Evolutionary conservation across 2,113 vertebrate genomes (phyloP).

Genomic region (Uria lomvia): DNA sequence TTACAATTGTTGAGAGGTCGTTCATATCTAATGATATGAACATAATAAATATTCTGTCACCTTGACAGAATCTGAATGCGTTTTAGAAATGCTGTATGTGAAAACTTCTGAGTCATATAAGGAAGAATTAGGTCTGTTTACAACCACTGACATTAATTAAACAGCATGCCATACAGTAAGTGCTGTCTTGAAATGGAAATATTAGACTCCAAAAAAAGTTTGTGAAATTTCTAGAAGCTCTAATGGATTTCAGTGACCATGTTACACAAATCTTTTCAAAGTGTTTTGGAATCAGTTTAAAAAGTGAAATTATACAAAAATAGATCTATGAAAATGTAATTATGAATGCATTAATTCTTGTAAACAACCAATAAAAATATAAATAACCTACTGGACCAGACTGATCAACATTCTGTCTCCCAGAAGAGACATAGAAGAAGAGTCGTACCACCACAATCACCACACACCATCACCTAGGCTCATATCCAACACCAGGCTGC

Average conservation of each 20-base stretch:
- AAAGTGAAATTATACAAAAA: neutral
- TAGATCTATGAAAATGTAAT: neutral
- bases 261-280: neutral
- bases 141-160: neutral
- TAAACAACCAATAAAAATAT: neutral
- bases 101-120: neutral
- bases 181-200: neutral
- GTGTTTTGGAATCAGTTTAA: neutral
- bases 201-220: neutral
- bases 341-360: neutral
- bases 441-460: rapidly evolving
- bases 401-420: no score
- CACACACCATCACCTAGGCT: neutral
- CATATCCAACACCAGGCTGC: neutral
- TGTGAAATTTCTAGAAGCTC: neutral
- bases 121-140: neutral
- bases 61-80: neutral
- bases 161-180: neutral
- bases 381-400: neutral
- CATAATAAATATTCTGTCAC: neutral
- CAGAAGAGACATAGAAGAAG: neutral
- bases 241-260: neutral
- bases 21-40: neutral
- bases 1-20: neutral
- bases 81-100: neutral